phyloP scores from a whole-genome alignment of 1,140 invertebrate genomes.

The Plutomurus gul region DNA sequence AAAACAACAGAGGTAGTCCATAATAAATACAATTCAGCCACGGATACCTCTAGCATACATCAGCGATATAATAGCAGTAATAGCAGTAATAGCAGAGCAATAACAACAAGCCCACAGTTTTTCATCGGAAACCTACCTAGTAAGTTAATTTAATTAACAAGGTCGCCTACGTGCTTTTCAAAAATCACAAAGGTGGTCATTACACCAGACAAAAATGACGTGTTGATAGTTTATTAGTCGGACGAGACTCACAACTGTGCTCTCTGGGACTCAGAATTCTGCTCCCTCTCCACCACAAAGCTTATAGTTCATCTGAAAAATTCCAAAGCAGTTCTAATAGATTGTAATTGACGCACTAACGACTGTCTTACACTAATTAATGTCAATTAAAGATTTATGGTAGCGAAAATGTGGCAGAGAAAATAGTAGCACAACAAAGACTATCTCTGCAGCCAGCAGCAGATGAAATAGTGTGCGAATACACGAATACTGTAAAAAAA shows the following conservation, averaged over 20 bases:
- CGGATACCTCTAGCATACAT: no score
- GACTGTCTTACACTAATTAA: slow-evolving; percentile 13
- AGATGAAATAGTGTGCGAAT: no score
- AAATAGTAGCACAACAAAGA: neutral
- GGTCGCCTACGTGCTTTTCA: slow-evolving; percentile 10
- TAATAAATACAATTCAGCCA: no score
- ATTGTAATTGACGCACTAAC: slow-evolving; percentile 18
- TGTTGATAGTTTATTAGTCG: slow-evolving; percentile 7
- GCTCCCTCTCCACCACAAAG: neutral
- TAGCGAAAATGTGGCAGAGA: neutral
- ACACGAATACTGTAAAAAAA: neutral
- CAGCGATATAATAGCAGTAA: no score
- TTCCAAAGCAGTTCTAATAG: neutral
- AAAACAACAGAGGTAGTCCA: no score
- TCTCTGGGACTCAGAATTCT: neutral
- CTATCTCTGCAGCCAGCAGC: no score
- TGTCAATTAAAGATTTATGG: slow-evolving; percentile 12
- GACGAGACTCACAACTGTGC: neutral
- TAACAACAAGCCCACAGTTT: neutral
- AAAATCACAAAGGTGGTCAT: neutral
- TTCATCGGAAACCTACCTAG: neutral
- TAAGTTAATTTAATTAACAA: slow-evolving; percentile 15
- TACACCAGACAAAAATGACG: slow-evolving; percentile 2
- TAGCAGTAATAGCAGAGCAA: neutral
- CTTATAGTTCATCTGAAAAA: neutral